These are phyloP conservation scores for Chlamydotis undulata DNA, from an alignment of 2,113 vertebrate species.

Conservation along the genomic window DNA sequence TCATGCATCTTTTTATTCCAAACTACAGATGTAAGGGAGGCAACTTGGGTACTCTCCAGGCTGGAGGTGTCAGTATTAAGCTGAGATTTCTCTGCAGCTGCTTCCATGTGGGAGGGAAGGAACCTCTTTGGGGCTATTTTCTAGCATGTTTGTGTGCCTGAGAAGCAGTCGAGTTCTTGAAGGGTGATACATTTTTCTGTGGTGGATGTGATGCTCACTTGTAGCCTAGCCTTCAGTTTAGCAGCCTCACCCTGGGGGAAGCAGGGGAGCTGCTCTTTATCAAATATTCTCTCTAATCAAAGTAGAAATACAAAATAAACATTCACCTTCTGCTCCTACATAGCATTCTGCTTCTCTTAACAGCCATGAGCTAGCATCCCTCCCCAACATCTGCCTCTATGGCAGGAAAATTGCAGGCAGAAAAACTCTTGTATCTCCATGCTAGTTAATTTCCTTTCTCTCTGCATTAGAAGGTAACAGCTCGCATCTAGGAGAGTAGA, in stretches of 20 bases:
- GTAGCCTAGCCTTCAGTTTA: background rate
- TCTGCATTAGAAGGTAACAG: background rate
- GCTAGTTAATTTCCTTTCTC: background rate
- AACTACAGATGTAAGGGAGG: background rate
- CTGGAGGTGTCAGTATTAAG: constrained; percentile 21
- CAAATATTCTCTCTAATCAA: background rate
- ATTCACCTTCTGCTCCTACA: background rate
- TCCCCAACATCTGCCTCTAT: accelerated
- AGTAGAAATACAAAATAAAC: background rate
- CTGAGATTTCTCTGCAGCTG: constrained; percentile 40
- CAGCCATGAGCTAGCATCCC: background rate
- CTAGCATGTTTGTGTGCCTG: background rate
- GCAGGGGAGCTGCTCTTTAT: background rate
- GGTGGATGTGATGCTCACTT: constrained; percentile 33
- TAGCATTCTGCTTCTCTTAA: background rate
- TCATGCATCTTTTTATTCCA: background rate
- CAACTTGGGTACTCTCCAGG: background rate
- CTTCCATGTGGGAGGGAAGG: constrained; percentile 19
- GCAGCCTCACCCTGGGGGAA: background rate
- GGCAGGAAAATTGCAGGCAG: background rate
- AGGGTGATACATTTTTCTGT: background rate
- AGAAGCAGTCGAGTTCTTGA: background rate
- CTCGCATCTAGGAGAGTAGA: background rate
- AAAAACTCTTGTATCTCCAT: background rate
- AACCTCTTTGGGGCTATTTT: constrained; percentile 15